These are phyloP conservation scores for Melanerpes formicivorus DNA, from an alignment of 2,113 vertebrate species.

Conservation along the genomic window DNA sequence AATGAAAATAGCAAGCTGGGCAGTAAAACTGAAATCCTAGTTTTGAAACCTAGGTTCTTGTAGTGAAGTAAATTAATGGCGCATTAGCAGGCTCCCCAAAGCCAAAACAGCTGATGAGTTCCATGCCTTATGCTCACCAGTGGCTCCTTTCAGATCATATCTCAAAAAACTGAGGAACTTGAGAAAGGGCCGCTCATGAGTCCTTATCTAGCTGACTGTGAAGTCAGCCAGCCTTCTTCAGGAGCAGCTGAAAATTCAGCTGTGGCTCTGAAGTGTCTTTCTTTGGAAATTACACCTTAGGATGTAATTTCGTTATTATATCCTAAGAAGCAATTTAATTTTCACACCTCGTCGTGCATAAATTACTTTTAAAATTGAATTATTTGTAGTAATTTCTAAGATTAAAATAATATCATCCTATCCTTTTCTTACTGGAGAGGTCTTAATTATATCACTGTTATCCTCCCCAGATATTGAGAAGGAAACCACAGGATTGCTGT, in stretches of 20 bases:
- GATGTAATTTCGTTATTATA: background rate
- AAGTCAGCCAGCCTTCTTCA: background rate
- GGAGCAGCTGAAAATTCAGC: background rate
- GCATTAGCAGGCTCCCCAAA: background rate
- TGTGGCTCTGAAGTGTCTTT: background rate
- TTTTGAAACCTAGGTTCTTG: background rate
- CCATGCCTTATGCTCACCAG: background rate
- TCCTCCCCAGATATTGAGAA: background rate
- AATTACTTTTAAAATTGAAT: background rate
- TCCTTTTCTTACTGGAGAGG: background rate
- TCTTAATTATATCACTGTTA: background rate
- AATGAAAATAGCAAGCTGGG: background rate
- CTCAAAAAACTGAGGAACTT: background rate
- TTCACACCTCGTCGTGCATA: background rate
- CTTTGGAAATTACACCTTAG: background rate
- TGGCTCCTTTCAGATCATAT: background rate
- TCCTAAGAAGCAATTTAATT: background rate
- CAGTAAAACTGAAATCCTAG: background rate
- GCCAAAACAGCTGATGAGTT: background rate
- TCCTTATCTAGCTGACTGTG: background rate
- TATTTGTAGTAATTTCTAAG: background rate
- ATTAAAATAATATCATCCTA: background rate
- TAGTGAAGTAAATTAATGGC: background rate
- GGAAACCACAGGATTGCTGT: background rate
- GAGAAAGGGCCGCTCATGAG: background rate